Conservation (phyloP, 2,113 vertebrate genomes). For the Salvelinus alpinus region DNA sequence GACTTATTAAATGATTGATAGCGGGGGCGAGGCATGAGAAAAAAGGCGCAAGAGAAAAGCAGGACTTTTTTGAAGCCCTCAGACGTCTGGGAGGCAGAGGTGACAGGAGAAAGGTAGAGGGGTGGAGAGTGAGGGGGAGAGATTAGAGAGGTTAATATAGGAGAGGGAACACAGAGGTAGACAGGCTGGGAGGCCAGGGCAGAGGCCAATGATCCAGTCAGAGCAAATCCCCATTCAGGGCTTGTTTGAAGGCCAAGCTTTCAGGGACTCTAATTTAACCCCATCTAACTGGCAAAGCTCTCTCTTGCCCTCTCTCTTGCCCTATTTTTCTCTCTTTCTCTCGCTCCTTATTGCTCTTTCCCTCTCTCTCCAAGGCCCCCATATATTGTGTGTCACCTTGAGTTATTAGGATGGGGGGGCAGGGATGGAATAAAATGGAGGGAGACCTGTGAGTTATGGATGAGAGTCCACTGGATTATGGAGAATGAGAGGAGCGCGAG, state of each 20-base stretch:
- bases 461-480: slow-evolving; percentile 52
- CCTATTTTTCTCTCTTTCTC: not conserved
- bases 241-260: slow-evolving; percentile 1
- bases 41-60: slow-evolving; percentile 39
- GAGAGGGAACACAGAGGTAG: slow-evolving; percentile 11
- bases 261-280: not conserved
- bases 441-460: slow-evolving; percentile 55
- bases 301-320: slow-evolving; percentile 4
- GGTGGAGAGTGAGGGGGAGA: slow-evolving; percentile 8
- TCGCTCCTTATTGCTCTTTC: not conserved
- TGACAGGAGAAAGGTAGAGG: not conserved
- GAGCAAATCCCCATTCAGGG: not conserved
- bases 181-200: slow-evolving; percentile 25
- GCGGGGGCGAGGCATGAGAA: slow-evolving; percentile 32
- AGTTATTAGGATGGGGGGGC: slow-evolving; percentile 22
- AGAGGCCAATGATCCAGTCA: slow-evolving; percentile 10
- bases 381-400: slow-evolving; percentile 31
- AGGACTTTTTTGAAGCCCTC: slow-evolving; percentile 17
- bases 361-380: slow-evolving; percentile 19
- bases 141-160: slow-evolving; percentile 20
- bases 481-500: slow-evolving; percentile 38
- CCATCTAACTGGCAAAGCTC: not conserved
- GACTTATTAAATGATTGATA: slow-evolving; percentile 52
- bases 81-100: not conserved
- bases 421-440: slow-evolving; percentile 24